Evolutionary conservation across 2,888 invertebrate genomes (phyloP), one percentile per base, ranked within the genome.

Genomic region (Thumatha senex): DNA sequence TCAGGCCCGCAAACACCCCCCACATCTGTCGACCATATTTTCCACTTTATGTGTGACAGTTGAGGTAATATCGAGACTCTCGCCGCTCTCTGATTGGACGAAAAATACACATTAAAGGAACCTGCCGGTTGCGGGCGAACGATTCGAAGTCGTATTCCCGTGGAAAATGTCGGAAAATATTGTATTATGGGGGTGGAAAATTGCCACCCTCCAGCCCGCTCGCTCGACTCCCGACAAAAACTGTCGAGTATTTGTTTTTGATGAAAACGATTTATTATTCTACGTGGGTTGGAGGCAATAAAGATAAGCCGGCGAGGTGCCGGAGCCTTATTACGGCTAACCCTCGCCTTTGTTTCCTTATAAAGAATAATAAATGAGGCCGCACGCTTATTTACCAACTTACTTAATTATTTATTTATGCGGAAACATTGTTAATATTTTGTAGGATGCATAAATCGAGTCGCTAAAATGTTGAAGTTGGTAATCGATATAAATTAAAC

Each of bases 31-130:
- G 90, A 92, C 92, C 92, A 92, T 92, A 92, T 92, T 92, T 92
- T 91, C 92, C 92, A 92, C 92, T 92, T 92, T 92, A 92, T 92
- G 92, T 92, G 92, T 92, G 92, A 92, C 92, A 92, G 92, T 92
- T 92, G 92, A 92, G 92, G 92, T 92, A 92, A 92, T 92, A 92
- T 92, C 92, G 92, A 91, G 92, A 88, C 88, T 90, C 89, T 89
- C 85, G 88, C 91, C 89, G 89, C 81, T 84, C 89, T 88, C 89
- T 92, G 92, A 92, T 92, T 92, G 92, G 92, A 88, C 92, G 92
- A 92, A 92, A 92, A 92, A 92, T 92, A 89, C 86, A 92, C 92
- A 92, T 92, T 92, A 92, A 92, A 91, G 91, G 87, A 92, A 89
- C 89, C 89, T 89, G 89, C 86, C 80, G 86, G 82, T 80, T 82